phyloP scores from a whole-genome alignment of 2,888 invertebrate species.

The Frankliniella intonsa region DNA sequence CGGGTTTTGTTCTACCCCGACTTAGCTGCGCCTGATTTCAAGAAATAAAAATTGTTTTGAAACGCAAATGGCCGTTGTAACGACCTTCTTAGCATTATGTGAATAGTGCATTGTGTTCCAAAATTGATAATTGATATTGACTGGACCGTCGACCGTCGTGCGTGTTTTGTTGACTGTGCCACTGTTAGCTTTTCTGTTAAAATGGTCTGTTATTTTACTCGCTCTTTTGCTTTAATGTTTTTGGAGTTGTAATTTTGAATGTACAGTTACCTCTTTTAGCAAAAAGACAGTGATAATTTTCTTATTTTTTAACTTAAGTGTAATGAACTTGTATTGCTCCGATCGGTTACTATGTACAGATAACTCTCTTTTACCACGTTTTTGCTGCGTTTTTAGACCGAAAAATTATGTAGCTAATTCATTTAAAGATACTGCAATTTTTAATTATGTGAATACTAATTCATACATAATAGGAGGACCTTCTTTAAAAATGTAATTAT shows the following conservation, averaged over 20 bases:
- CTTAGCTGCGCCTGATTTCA: background rate
- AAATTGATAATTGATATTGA: background rate
- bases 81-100: background rate
- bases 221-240: no score
- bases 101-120: background rate
- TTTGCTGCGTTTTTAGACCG: no score
- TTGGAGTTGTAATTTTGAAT: no score
- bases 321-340: background rate
- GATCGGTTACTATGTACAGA: background rate
- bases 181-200: no score
- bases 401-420: background rate
- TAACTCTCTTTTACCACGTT: no score
- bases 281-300: no score
- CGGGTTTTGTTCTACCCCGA: background rate
- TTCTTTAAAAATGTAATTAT: background rate
- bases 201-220: no score
- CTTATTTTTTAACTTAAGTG: background rate
- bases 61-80: background rate
- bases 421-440: background rate
- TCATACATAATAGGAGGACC: background rate
- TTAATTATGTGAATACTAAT: background rate
- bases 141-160: background rate
- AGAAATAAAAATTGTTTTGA: background rate
- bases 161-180: no score
- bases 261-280: no score